These are phyloP conservation scores for Venustaconcha ellipsiformis DNA, from an alignment of 1,140 invertebrate species.

Conservation along the genomic window DNA sequence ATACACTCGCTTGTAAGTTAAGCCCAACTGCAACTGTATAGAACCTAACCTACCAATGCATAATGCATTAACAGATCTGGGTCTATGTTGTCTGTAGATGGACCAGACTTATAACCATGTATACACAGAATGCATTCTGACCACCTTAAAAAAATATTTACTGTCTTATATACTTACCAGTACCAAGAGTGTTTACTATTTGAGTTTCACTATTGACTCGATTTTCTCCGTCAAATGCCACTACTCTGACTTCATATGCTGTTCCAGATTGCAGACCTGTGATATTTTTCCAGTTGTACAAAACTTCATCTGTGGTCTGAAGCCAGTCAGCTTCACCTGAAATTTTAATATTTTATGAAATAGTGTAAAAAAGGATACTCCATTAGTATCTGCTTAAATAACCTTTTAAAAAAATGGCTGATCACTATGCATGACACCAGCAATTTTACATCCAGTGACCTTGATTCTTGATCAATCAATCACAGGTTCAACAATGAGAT, in stretches of 20 bases:
- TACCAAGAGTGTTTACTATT: conserved; percentile 45
- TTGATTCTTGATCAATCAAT: too few relatives aligned
- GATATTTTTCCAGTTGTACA: conserved; percentile 70
- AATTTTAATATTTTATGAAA: background rate
- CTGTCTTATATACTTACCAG: conserved; percentile 35
- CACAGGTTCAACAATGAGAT: too few relatives aligned
- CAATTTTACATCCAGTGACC: too few relatives aligned
- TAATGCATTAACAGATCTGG: background rate
- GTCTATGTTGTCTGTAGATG: too few relatives aligned
- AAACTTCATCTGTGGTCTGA: conserved; percentile 53
- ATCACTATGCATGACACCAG: too few relatives aligned
- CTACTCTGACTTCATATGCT: conserved; percentile 88
- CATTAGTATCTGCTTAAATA: too few relatives aligned
- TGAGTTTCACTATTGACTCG: conserved; percentile 40
- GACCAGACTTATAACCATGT: background rate
- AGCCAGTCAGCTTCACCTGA: conserved; percentile 58
- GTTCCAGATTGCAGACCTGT: conserved; percentile 87
- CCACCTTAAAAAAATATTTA: background rate
- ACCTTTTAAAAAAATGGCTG: too few relatives aligned
- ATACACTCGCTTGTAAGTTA: too few relatives aligned
- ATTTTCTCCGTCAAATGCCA: conserved; percentile 88
- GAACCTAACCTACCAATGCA: too few relatives aligned
- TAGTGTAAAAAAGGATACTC: too few relatives aligned
- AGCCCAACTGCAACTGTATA: too few relatives aligned
- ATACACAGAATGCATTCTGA: background rate